phyloP scores from a whole-genome alignment of 2,113 vertebrate species.

The Hydrolagus affinis region DNA sequence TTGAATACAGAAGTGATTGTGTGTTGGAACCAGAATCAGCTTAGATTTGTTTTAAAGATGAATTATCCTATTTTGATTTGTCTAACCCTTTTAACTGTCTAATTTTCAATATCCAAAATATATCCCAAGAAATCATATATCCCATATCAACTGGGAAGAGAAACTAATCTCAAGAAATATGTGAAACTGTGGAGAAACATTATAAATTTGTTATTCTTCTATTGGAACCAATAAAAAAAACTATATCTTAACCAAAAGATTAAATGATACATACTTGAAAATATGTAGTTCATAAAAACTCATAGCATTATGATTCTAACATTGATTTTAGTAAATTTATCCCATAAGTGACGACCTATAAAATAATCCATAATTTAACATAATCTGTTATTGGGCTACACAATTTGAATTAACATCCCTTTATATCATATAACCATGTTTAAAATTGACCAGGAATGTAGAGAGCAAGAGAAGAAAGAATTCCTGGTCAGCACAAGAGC shows the following conservation, averaged over 20 bases:
- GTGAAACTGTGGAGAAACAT: not conserved
- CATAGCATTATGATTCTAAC: not conserved
- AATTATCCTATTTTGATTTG: too few species aligned
- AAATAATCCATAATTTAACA: not conserved
- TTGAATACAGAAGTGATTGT: not conserved
- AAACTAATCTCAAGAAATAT: too few species aligned
- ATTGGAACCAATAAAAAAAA: not conserved
- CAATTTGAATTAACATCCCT: not conserved
- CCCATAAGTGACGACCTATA: not conserved
- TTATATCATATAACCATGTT: not conserved
- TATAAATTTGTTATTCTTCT: not conserved
- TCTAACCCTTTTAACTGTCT: too few species aligned
- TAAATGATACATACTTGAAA: not conserved
- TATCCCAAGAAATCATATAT: too few species aligned
- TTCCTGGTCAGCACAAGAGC: not conserved
- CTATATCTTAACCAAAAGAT: not conserved
- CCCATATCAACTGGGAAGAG: too few species aligned
- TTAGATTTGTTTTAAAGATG: not conserved
- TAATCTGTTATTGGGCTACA: not conserved
- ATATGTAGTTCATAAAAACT: not conserved
- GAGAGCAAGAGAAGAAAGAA: not conserved
- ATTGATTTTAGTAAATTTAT: not conserved
- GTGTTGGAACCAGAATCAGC: not conserved
- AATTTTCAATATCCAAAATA: not conserved
- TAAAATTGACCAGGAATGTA: not conserved